A percentile compares a stretch with the other conserved stretches of the same genome.
Conservation (phyloP, 2,888 invertebrate species). For the Drosophila dives region DNA sequence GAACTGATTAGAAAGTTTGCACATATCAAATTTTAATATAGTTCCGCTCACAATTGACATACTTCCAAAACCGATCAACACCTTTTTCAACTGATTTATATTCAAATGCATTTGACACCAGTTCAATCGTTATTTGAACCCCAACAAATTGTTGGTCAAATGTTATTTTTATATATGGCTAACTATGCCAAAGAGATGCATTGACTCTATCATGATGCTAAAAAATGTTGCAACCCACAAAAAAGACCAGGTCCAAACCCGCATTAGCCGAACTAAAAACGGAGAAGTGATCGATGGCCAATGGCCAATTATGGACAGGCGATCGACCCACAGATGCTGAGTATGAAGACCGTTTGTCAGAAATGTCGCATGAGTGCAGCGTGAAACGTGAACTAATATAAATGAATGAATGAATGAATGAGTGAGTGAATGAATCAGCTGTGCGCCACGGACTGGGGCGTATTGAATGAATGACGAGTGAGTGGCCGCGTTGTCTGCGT, state of each 20-base stretch:
- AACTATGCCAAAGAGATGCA: conserved; percentile 28
- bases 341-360: conserved; percentile 65
- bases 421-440: conserved; percentile 52
- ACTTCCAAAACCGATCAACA: conserved; percentile 13
- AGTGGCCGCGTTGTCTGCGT: conserved; percentile 57
- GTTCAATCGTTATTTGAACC: conserved; percentile 7
- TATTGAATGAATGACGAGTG: conserved; percentile 50
- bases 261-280: conserved; percentile 38
- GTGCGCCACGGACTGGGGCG: conserved; percentile 37
- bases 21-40: background rate
- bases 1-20: background rate
- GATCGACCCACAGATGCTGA: conserved; percentile 40
- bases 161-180: conserved; percentile 17
- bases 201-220: conserved; percentile 47
- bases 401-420: conserved; percentile 43
- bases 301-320: conserved; percentile 46
- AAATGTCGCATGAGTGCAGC: conserved; percentile 68
- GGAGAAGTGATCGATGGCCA: conserved; percentile 59
- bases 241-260: conserved; percentile 35
- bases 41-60: conserved; percentile 14
- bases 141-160: conserved; percentile 47
- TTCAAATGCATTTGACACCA: conserved; percentile 13
- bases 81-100: conserved; percentile 12
- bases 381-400: conserved; percentile 49
- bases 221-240: conserved; percentile 40